phyloP scores from a whole-genome alignment of 2,888 invertebrate genomes.

The Lacanobia oleracea region DNA sequence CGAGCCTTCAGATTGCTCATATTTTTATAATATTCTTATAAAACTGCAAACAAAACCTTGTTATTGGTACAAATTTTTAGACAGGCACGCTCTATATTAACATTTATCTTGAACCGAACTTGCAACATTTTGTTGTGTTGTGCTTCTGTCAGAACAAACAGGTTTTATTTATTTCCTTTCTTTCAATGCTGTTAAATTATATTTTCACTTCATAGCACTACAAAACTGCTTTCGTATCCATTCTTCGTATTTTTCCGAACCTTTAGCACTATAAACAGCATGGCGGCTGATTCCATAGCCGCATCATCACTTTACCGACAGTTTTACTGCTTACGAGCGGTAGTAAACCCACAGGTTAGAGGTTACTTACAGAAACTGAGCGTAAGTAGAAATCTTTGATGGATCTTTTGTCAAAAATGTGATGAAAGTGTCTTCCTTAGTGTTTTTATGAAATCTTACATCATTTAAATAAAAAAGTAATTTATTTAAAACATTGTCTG shows the following conservation, averaged over 20 bases:
- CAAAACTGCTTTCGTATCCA: not conserved
- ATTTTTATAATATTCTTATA: not conserved
- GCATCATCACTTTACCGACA: not conserved
- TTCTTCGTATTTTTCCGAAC: not conserved
- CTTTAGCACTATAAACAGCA: not conserved
- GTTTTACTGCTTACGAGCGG: slow-evolving; percentile 7
- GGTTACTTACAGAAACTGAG: slow-evolving; percentile 13
- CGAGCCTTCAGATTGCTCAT: not conserved
- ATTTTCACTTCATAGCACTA: too few relatives aligned
- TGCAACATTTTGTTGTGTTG: too few relatives aligned
- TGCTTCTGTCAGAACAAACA: too few relatives aligned
- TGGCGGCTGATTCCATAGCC: slow-evolving; percentile 12
- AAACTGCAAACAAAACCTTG: too few relatives aligned
- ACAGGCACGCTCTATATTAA: too few relatives aligned
- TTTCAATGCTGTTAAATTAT: too few relatives aligned
- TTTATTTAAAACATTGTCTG: too few relatives aligned
- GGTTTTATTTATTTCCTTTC: too few relatives aligned
- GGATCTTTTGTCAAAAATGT: slow-evolving; percentile 4
- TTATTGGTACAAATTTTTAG: too few relatives aligned
- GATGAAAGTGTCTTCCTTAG: slow-evolving; percentile 8
- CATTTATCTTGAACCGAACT: too few relatives aligned
- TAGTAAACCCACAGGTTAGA: slow-evolving; percentile 29
- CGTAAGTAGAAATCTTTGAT: slow-evolving; percentile 22
- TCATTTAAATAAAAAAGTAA: not conserved
- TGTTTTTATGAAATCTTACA: slow-evolving; percentile 5